Base-by-base conservation (phyloP, 2,888 invertebrate species). In the Orchestes rusci region DNA sequence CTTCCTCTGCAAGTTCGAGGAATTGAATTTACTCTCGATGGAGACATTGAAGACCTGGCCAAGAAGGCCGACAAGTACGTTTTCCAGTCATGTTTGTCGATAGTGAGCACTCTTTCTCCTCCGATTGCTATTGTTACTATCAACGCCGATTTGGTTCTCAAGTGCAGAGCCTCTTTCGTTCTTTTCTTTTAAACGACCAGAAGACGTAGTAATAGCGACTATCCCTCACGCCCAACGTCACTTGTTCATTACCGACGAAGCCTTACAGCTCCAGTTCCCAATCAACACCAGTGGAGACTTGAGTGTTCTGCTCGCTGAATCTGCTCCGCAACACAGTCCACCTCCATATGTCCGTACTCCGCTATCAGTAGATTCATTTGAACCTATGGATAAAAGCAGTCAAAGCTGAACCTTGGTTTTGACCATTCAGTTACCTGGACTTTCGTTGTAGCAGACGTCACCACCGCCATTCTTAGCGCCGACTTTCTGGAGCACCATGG, bases 261-360 rank as follows among this genome's bases (percentile, higher is more conserved):
- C 8, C 31, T 12, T 31, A 5, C 8, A 31, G 12, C 31, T 31
- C 31, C 31, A 31, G 31, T 31, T 31, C 31, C 31, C 8, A 7
- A 23, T 23, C 27, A 8, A 23, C 27, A 23, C 27, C 8, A 8
- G 7, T 8, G n/a, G n/a, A n/a, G n/a, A n/a, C n/a, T n/a, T n/a
- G n/a, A n/a, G n/a, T n/a, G n/a, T n/a, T n/a, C n/a, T n/a, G n/a
- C n/a, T 7, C 31, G 31, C 12, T 8, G 12, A 12, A 31, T 31
- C 13, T 31, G 31, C 31, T 5, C 31, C 12, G 31, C 31, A 5
- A 31, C 12, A 10, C 31, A 31, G 5, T 12, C 31, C 31, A 31
- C 8, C 5, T 8, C 31, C 5, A 12, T 10, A 5, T 31, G 31
- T 12, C 13, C 16, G 16, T 33, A 33, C 17, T 33, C 16, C 12